Conservation (phyloP, 1,140 invertebrate genomes). For the Macrotrachela quadricornifera region DNA sequence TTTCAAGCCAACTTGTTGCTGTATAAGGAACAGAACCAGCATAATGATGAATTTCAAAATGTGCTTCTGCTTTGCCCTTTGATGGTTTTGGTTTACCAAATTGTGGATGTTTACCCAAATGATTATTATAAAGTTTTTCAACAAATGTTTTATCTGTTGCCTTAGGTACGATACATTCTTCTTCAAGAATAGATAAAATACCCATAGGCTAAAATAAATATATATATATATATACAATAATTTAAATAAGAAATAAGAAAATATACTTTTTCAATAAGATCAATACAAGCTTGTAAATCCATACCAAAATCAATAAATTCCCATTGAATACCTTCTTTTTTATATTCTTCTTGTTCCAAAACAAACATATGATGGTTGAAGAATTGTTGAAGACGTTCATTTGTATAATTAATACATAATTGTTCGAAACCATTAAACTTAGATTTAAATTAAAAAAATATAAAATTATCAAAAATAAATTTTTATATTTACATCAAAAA, state of each 20-base stretch:
- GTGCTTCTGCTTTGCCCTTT: conserved; percentile 75
- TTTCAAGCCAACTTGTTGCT: conserved; percentile 89
- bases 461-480: neutral
- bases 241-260: too few species aligned
- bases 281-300: conserved; percentile 92
- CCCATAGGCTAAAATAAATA: conserved; percentile 63
- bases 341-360: conserved; percentile 97
- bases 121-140: conserved; percentile 90
- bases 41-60: conserved; percentile 96
- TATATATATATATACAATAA: too few species aligned
- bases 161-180: conserved; percentile 99
- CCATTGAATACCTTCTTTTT: conserved; percentile 92
- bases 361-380: conserved; percentile 99
- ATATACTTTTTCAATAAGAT: conserved; percentile 90
- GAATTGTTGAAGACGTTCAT: conserved; percentile 98
- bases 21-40: conserved; percentile 78
- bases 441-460: conserved; percentile 14
- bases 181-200: conserved; percentile 98
- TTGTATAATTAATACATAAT: conserved; percentile 99
- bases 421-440: conserved; percentile 99
- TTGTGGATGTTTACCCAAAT: conserved; percentile 90
- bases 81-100: conserved; percentile 88
- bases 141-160: conserved; percentile 88
- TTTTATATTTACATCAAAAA: conserved; percentile 67
- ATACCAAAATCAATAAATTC: conserved; percentile 98